Conservation (phyloP, 2,888 invertebrate species). For the Phytoseiulus persimilis region DNA sequence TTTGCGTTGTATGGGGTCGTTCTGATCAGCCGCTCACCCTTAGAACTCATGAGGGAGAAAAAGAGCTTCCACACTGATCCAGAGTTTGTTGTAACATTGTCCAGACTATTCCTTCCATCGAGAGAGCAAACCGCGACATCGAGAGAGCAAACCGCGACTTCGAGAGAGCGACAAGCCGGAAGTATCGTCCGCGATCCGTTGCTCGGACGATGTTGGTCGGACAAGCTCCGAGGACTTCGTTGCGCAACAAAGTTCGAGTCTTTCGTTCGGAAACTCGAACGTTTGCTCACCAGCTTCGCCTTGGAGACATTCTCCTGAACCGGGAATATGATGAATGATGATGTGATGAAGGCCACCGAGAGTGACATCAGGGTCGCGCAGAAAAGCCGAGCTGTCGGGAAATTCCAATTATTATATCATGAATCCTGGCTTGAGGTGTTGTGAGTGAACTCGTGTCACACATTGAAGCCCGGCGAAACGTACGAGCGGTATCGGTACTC, state of each 20-base stretch:
- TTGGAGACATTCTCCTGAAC: slow-evolving; percentile 42
- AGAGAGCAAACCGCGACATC: too few relatives aligned
- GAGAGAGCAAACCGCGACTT: too few relatives aligned
- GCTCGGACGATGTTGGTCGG: too few relatives aligned
- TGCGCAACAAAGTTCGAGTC: neutral
- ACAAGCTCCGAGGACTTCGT: neutral
- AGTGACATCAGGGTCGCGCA: slow-evolving; percentile 40
- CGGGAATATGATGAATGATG: slow-evolving; percentile 43
- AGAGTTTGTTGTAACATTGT: too few relatives aligned
- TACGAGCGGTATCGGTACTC: neutral
- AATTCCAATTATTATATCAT: neutral
- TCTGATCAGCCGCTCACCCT: too few relatives aligned
- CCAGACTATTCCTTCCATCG: too few relatives aligned
- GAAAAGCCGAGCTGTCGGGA: slow-evolving; percentile 16
- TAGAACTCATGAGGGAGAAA: too few relatives aligned
- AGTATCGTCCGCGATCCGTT: too few relatives aligned
- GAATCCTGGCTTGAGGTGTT: neutral
- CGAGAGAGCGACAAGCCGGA: too few relatives aligned
- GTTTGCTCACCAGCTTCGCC: slow-evolving; percentile 40
- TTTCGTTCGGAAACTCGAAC: neutral
- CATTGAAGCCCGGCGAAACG: neutral
- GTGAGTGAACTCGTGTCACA: neutral
- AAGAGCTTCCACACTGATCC: too few relatives aligned
- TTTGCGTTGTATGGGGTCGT: neutral
- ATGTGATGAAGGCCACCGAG: slow-evolving; percentile 43